phyloP scores from a whole-genome alignment of 2,888 invertebrate genomes.

The Diarsia brunnea region DNA sequence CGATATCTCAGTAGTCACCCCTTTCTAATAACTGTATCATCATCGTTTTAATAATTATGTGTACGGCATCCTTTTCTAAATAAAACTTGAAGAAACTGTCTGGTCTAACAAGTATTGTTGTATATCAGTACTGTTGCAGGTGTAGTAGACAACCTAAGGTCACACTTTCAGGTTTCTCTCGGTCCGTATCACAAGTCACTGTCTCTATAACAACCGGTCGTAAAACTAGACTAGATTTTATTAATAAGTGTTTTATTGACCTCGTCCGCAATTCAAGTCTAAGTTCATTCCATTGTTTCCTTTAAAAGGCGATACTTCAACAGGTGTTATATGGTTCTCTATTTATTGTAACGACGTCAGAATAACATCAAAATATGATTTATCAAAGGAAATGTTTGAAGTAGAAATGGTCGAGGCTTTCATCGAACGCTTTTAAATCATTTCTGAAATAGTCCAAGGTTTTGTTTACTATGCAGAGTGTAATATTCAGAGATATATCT shows the following conservation, averaged over 20 bases:
- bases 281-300: conserved; percentile 41
- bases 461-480: conserved; percentile 34
- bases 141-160: background rate
- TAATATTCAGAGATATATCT: conserved; percentile 20
- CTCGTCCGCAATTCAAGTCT: conserved; percentile 25
- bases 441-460: conserved; percentile 43
- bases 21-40: background rate
- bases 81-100: too few species aligned
- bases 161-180: conserved; percentile 8
- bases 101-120: background rate
- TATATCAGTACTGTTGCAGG: background rate
- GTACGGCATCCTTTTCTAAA: too few species aligned
- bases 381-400: conserved; percentile 19
- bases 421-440: conserved; percentile 48
- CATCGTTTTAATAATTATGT: background rate
- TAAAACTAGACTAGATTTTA: conserved; percentile 17
- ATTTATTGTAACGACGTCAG: conserved; percentile 3
- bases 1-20: background rate
- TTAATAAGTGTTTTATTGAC: conserved; percentile 28
- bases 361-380: background rate
- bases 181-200: background rate
- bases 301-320: conserved; percentile 43
- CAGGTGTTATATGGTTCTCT: conserved; percentile 1
- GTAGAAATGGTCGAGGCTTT: conserved; percentile 32
- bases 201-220: conserved; percentile 12